A percentile compares a stretch with the other conserved stretches of the same genome.
Conservation (phyloP, 2,113 vertebrate genomes). For the Ailurus styani region DNA sequence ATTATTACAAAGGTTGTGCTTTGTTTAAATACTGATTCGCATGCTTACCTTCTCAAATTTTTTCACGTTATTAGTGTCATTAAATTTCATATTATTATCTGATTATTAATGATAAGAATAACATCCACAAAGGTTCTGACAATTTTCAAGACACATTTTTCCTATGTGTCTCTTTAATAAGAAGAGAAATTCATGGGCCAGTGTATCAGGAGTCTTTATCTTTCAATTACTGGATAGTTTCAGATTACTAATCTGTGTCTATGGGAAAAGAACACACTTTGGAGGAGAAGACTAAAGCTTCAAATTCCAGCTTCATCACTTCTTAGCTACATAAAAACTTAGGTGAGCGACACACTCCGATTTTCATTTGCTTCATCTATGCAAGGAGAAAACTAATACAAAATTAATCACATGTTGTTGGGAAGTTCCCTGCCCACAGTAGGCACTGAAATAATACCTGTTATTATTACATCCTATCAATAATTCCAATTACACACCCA, state of each 20-base stretch:
- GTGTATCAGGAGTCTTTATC: background rate
- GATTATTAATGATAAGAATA: slow-evolving; percentile 21
- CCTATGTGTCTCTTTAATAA: background rate
- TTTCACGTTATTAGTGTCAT: background rate
- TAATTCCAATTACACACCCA: background rate
- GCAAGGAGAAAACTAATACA: background rate
- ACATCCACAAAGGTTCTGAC: background rate
- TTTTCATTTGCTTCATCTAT: background rate
- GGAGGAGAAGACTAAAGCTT: background rate
- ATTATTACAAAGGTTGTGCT: background rate
- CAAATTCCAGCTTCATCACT: background rate
- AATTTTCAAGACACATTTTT: background rate
- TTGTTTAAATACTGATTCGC: background rate
- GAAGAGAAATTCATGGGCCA: background rate
- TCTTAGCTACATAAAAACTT: background rate
- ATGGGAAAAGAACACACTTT: background rate
- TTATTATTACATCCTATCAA: background rate
- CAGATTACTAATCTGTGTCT: background rate
- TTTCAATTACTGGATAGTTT: background rate
- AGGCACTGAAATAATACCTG: background rate
- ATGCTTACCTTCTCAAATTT: background rate
- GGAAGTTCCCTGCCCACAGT: background rate
- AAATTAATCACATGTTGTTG: background rate
- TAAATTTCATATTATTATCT: background rate
- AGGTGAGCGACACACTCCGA: background rate